Conservation (phyloP, 2,113 vertebrate species). For the Sylvia atricapilla region DNA sequence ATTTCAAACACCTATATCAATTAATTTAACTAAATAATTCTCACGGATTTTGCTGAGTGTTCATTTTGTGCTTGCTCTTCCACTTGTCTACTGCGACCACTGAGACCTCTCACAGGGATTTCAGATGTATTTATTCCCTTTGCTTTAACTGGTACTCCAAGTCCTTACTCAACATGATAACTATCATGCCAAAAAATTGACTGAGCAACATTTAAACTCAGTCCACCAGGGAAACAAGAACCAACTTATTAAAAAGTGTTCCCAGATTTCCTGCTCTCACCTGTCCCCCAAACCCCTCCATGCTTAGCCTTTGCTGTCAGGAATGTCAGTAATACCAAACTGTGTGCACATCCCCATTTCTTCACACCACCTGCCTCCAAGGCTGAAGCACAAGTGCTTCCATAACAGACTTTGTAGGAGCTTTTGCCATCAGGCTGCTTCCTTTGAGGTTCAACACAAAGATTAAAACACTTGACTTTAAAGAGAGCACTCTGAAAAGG, state of each 20-base stretch:
- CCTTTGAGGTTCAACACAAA: not conserved
- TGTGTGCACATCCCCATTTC: not conserved
- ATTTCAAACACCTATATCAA: not conserved
- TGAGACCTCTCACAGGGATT: not conserved
- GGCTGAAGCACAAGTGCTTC: not conserved
- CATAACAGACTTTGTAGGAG: not conserved
- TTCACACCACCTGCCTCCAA: not conserved
- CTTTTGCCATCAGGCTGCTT: not conserved
- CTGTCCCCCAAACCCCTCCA: not conserved
- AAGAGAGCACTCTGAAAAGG: not conserved
- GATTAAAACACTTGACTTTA: not conserved
- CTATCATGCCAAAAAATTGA: not conserved
- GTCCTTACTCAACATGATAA: not conserved
- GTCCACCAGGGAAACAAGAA: not conserved
- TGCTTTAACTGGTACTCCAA: not conserved
- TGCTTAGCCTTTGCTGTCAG: not conserved
- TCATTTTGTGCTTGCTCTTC: not conserved
- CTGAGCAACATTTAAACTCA: not conserved
- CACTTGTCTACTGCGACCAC: fast-evolving
- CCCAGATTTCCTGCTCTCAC: not conserved
- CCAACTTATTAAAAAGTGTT: not conserved
- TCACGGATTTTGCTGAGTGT: not conserved
- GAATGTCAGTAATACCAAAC: not conserved
- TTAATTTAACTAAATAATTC: not conserved
- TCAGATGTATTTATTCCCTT: not conserved